Evolutionary conservation across 2,113 vertebrate species (phyloP), one percentile per base, ranked within the genome.

Genomic region (Sciurus niger): DNA sequence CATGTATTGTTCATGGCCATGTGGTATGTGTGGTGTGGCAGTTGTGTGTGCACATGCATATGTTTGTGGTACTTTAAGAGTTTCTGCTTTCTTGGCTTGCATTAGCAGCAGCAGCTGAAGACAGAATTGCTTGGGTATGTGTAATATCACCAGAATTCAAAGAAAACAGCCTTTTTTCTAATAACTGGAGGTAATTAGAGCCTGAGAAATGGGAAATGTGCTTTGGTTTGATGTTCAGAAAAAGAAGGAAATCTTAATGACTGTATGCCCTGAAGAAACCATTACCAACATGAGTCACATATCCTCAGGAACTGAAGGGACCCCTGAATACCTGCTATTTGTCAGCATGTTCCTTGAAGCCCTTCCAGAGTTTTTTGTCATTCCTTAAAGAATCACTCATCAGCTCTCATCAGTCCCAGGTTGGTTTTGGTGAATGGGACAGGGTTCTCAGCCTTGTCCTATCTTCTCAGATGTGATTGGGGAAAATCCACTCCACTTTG

Each of bases 121-220:
- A 96, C 91, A 92, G 95, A 94, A 98, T 78, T 88, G 48, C 97
- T 98, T 96, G 98, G 96, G 94, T 97, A 95, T 97, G 97, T 98
- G 97, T 93, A 96, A 73, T 85, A 96, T 98, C 97, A 98, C 97
- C 98, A 97, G 94, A 97, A 98, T 97, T 90, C 0, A 0, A 96
- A 87, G 51, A 55, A 94, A 94, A 65, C 43, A 70, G 11, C 2
- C 11, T 93, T 92, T 92, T 83, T 0, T 2, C 79, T 95, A 96
- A 94, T 94, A 94, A 98, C 91, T 93, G 95, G 93, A 98, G 97
- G 95, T 98, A 98, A 98, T 92, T 91, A 98, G 89, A 97, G 96
- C 97, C 98, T 98, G 95, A 98, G 96, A 98, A 97, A 97, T 93
- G 95, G 96, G 90, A 98, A 98, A 96, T n/a, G 87, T 97, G 97